Conservation (phyloP, 2,113 vertebrate species). For the Alosa alosa region DNA sequence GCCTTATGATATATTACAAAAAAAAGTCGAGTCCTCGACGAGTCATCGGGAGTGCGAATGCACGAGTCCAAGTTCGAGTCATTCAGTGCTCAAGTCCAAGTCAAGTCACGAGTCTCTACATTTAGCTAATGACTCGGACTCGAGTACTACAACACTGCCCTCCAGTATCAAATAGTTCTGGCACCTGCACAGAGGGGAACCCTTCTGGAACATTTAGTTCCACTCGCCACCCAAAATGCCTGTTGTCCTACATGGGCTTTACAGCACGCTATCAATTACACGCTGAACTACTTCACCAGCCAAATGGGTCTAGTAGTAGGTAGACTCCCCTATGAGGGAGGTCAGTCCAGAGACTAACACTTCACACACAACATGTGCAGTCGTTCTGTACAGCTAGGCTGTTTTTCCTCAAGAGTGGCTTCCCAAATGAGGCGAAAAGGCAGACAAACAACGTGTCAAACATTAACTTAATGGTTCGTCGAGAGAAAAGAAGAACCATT, state of each 20-base stretch:
- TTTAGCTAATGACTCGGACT: too few species aligned
- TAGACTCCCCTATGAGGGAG: neutral
- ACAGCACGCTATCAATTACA: neutral
- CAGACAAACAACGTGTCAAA: conserved; percentile 1
- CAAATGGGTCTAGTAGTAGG: neutral
- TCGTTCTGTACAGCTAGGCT: neutral
- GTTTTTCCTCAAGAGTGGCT: neutral
- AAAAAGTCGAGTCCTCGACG: too few species aligned
- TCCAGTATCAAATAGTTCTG: neutral
- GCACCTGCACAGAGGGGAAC: neutral
- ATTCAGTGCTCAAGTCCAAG: too few species aligned
- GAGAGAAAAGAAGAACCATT: neutral
- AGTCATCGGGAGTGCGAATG: too few species aligned
- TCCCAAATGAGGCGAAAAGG: neutral
- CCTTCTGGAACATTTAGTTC: conserved; percentile 2
- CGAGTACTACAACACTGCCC: too few species aligned
- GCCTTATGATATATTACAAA: too few species aligned
- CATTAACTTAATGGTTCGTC: neutral
- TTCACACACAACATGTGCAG: neutral
- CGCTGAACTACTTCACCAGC: neutral
- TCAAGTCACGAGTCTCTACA: too few species aligned
- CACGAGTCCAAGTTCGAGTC: too few species aligned
- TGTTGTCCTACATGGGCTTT: neutral
- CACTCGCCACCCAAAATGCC: neutral
- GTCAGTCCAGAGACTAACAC: neutral